Evolutionary conservation across 1,140 invertebrate genomes (phyloP).

Genomic region (Zophobas atratus): DNA sequence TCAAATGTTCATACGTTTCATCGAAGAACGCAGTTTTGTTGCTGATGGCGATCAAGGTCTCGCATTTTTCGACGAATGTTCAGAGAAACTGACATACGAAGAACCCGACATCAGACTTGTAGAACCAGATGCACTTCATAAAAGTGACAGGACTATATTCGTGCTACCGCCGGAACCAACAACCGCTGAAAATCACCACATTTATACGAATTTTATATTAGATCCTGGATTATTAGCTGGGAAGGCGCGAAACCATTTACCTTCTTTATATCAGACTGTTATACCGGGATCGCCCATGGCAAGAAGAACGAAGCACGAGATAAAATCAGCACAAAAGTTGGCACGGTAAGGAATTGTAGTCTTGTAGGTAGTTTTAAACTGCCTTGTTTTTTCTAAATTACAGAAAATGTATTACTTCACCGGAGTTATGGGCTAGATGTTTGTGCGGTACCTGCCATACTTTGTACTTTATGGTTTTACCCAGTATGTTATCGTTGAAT

Average conservation of each 20-base stretch:
- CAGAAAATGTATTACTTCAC: slow-evolving; percentile 68
- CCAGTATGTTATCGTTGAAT: slow-evolving; percentile 79
- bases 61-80: slow-evolving; percentile 98
- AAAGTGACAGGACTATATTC: slow-evolving; percentile 94
- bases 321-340: slow-evolving; percentile 91
- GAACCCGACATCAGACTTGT: slow-evolving; percentile 67
- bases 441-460: slow-evolving; percentile 91
- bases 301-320: slow-evolving; percentile 94
- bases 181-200: slow-evolving; percentile 65
- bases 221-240: slow-evolving; percentile 69
- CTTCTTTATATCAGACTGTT: slow-evolving; percentile 68
- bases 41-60: slow-evolving; percentile 95
- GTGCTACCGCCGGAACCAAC: slow-evolving; percentile 93
- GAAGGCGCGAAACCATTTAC: slow-evolving; percentile 66
- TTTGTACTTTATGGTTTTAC: slow-evolving; percentile 97
- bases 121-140: slow-evolving; percentile 67
- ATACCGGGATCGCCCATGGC: slow-evolving; percentile 92
- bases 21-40: slow-evolving; percentile 98
- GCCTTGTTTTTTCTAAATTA: slow-evolving; percentile 42
- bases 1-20: slow-evolving; percentile 98
- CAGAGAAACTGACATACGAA: slow-evolving; percentile 81
- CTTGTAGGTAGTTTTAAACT: slow-evolving; percentile 17
- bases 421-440: slow-evolving; percentile 94
- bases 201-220: slow-evolving; percentile 72
- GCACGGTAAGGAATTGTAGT: slow-evolving; percentile 70